These are phyloP conservation scores for Creontiades dilutus DNA, from an alignment of 2,888 invertebrate species.

Conservation along the genomic window DNA sequence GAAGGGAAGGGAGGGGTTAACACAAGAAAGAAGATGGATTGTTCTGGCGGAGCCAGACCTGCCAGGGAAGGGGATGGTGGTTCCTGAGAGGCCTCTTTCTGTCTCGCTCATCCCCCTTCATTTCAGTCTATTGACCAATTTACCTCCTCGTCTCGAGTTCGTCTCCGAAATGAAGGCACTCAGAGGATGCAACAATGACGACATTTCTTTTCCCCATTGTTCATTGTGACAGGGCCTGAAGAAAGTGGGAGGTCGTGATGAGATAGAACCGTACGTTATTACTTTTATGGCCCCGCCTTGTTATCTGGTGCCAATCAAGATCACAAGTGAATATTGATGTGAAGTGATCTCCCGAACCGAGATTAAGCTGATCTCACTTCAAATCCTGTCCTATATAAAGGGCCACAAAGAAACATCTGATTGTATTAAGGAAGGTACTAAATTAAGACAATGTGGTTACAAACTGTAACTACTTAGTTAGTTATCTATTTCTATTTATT, in stretches of 20 bases:
- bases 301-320: not conserved
- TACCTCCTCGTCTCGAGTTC: constrained; percentile 43
- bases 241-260: not conserved
- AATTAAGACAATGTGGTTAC: too few relatives aligned
- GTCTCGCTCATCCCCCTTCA: constrained; percentile 38
- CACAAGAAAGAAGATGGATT: constrained; percentile 44
- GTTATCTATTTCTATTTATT: too few relatives aligned
- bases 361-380: too few relatives aligned
- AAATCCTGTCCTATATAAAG: too few relatives aligned
- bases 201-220: constrained; percentile 12
- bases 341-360: not conserved
- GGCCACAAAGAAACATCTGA: too few relatives aligned
- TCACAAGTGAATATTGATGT: not conserved
- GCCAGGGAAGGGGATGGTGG: not conserved
- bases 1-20: not conserved
- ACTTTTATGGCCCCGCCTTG: not conserved
- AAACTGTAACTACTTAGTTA: too few relatives aligned
- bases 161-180: constrained; percentile 41
- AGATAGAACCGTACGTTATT: not conserved
- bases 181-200: constrained; percentile 28
- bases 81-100: not conserved
- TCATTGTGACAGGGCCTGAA: not conserved
- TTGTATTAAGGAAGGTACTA: too few relatives aligned
- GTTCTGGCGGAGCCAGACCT: constrained; percentile 28
- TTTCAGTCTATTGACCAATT: constrained; percentile 55